These are phyloP conservation scores for Steinernema carpocapsae DNA, from an alignment of 2,888 invertebrate species.

Conservation along the genomic window DNA sequence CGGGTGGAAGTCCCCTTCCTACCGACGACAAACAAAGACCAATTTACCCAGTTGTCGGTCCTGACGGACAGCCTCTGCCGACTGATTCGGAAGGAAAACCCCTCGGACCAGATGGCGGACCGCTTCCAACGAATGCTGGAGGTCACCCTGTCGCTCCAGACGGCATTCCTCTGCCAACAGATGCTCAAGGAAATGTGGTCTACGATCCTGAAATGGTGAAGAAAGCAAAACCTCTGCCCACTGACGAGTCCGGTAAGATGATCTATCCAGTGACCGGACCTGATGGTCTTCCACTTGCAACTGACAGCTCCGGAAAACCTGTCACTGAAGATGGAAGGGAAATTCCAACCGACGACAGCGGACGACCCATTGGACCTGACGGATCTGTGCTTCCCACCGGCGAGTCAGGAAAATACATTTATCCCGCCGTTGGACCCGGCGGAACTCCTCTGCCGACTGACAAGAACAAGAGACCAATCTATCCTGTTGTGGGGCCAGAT, in stretches of 20 bases:
- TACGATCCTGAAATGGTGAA: background rate
- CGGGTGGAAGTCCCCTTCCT: constrained; percentile 56
- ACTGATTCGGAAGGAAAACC: constrained; percentile 44
- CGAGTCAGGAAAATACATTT: constrained; percentile 45
- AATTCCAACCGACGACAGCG: constrained; percentile 37
- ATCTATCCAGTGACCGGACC: constrained; percentile 46
- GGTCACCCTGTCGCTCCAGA: constrained; percentile 35
- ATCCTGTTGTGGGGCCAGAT: constrained; percentile 46
- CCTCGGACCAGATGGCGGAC: constrained; percentile 49
- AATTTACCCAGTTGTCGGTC: constrained; percentile 1
- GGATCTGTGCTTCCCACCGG: constrained; percentile 52
- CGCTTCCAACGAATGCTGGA: constrained; percentile 45
- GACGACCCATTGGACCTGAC: constrained; percentile 43
- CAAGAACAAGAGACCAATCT: constrained; percentile 42
- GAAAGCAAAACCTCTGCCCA: constrained; percentile 39
- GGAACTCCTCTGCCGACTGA: constrained; percentile 45
- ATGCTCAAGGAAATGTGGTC: constrained; percentile 37
- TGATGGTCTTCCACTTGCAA: constrained; percentile 46
- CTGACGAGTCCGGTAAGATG: constrained; percentile 43
- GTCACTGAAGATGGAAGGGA: constrained; percentile 41
- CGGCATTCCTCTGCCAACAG: constrained; percentile 51
- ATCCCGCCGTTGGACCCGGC: constrained; percentile 39
- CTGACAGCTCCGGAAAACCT: constrained; percentile 37
- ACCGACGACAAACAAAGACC: constrained; percentile 45
- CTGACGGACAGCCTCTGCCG: constrained; percentile 39